Evolutionary conservation across 2,113 vertebrate species (phyloP).

Genomic region (Heterocephalus glaber): DNA sequence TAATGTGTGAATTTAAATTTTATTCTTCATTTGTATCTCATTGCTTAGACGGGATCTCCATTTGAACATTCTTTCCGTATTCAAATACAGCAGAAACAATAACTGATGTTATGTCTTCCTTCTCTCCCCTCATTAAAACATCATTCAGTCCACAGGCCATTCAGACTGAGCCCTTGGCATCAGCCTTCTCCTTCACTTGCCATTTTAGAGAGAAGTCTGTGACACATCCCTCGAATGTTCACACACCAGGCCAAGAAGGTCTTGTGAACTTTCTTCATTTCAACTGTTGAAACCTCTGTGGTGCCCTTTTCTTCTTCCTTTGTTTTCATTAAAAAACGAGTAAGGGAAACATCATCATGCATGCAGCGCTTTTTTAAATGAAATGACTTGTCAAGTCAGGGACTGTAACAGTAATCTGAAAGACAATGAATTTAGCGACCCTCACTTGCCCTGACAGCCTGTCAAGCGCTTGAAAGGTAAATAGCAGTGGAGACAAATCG

Average conservation of each 20-base stretch:
- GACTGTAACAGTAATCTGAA: constrained; percentile 84
- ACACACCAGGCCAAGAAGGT: constrained; percentile 1
- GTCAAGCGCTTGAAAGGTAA: constrained; percentile 87
- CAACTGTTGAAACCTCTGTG: constrained; percentile 50
- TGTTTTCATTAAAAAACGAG: constrained; percentile 78
- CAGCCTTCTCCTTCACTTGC: neutral
- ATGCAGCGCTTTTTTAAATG: constrained; percentile 83
- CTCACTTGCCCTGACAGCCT: constrained; percentile 86
- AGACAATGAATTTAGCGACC: constrained; percentile 87
- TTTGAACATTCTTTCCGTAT: neutral
- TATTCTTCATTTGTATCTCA: neutral
- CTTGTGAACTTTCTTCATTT: constrained; percentile 55
- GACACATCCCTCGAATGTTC: neutral
- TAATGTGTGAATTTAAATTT: neutral
- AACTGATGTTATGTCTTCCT: neutral
- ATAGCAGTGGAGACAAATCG: constrained; percentile 87
- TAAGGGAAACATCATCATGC: constrained; percentile 74
- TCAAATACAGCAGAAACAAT: neutral
- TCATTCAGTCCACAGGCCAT: neutral
- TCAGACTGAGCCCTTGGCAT: neutral
- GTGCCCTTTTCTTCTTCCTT: constrained; percentile 62
- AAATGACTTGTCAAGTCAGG: constrained; percentile 87
- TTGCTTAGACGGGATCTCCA: neutral
- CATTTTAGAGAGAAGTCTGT: constrained; percentile 36
- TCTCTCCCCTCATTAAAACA: neutral